Evolutionary conservation across 1,140 invertebrate genomes (phyloP), one percentile per base, ranked within the genome.

Genomic region (Mycetomoellerius zeteki): DNA sequence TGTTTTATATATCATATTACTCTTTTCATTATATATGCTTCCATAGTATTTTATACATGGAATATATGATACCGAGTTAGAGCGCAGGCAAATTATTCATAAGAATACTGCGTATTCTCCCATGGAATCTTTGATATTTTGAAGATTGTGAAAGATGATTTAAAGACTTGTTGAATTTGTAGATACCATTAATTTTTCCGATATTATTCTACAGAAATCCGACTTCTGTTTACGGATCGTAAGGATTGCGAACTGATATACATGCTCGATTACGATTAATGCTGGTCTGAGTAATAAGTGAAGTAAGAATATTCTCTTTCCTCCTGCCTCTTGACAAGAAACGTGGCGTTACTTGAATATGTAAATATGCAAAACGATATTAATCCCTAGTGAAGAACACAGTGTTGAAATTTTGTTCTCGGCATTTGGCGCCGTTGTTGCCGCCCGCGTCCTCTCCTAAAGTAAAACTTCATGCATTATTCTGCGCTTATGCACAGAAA

Each of bases 341-440:
- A 56, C 16, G 50, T 52, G 19, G 16, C 14, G 33, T 58, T 30
- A 58, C 16, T 69, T 89, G 89, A 90, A 90, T 89, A 90, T 85
- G 85, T 37, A 90, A 85, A 80, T 90, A 89, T 90, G 88, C 80
- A 87, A 87, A 90, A 21, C 50, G 72, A 85, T 86, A 87, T 85
- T 90, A 90, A 90, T 89, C 12, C 86, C 5, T 43, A 52, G 56
- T 24, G 56, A 90, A 90, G 75, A 81, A 80, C 67, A 58, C 33
- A 65, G 33, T 50, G 88, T 81, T 81, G 88, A 87, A 90, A 89
- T 90, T 89, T 90, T 58, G 47, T 85, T 84, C 62, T n/a, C 47
- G 73, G 14, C 67, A 62, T 90, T 85, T 60, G 50, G 54, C 54
- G n/a, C 60, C 56, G 50, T 56, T 60, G 64, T 65, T 62, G n/a